Evolutionary conservation across 2,797 vertebrate genomes (phyloP).

Genomic region (Melanotaenia parkinsoni): DNA sequence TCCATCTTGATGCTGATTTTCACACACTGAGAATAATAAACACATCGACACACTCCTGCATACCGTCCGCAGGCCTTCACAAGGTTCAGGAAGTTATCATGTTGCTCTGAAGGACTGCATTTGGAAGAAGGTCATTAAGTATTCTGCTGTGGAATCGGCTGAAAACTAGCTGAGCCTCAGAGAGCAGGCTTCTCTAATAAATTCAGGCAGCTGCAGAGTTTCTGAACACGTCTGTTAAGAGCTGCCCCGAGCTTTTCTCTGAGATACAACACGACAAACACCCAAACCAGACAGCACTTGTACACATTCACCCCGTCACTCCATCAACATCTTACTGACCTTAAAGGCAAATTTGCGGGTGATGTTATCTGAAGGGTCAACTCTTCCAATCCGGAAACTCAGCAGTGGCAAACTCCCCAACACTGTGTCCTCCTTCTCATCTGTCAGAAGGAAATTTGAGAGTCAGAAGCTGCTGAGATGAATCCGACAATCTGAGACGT

Average conservation of each 20-base stretch:
- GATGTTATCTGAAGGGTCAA: conserved; percentile 90
- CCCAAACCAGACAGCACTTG: not conserved
- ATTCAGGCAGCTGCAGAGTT: not conserved
- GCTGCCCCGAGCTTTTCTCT: not conserved
- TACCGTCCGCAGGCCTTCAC: too few species aligned
- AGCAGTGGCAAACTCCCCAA: conserved; percentile 94
- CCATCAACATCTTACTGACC: conserved; percentile 80
- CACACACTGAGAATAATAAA: too few species aligned
- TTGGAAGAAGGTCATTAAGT: not conserved
- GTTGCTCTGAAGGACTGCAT: not conserved
- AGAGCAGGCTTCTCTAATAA: not conserved
- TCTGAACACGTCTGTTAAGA: not conserved
- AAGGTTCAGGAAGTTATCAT: not conserved
- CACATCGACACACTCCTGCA: too few species aligned
- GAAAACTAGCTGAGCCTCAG: not conserved
- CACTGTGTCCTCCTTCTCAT: conserved; percentile 93
- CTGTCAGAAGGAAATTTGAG: conserved; percentile 68
- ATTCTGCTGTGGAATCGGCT: not conserved
- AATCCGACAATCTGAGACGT: too few species aligned
- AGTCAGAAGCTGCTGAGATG: not conserved
- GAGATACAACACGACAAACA: not conserved
- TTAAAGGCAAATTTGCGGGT: conserved; percentile 94
- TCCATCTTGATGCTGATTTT: too few species aligned
- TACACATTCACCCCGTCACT: too few species aligned
- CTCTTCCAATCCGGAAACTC: conserved; percentile 88